Conservation (phyloP, 2,888 invertebrate genomes). For the Scaptomyza parva region DNA sequence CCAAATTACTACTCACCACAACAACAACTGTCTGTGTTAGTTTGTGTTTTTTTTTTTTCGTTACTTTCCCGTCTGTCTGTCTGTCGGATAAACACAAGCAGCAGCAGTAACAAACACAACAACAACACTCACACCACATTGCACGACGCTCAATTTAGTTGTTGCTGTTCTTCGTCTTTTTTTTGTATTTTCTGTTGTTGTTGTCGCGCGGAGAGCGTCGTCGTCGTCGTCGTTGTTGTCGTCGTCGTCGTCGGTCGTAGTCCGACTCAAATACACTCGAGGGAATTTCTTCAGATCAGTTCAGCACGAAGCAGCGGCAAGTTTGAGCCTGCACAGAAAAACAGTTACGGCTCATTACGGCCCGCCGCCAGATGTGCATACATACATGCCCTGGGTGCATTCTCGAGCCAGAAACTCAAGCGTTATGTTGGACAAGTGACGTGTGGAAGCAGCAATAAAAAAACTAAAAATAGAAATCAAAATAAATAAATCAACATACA, state of each 20-base stretch:
- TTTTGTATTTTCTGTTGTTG: constrained; percentile 12
- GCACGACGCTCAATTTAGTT: constrained; percentile 23
- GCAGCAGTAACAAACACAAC: constrained; percentile 11
- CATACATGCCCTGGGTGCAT: constrained; percentile 53
- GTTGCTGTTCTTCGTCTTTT: constrained; percentile 9
- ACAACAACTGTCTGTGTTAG: constrained; percentile 22
- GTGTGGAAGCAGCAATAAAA: constrained; percentile 18
- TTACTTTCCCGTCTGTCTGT: constrained; percentile 11
- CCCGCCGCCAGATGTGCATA: constrained; percentile 41
- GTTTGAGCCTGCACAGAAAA: constrained; percentile 34
- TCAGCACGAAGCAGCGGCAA: constrained; percentile 53
- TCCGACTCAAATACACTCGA: constrained; percentile 37
- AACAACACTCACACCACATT: constrained; percentile 16
- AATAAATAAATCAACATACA: too few relatives aligned
- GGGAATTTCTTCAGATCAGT: constrained; percentile 49
- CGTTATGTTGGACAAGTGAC: constrained; percentile 75
- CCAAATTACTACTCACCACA: constrained; percentile 17
- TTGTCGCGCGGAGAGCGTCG: constrained; percentile 20
- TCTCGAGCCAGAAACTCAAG: constrained; percentile 60
- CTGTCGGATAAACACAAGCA: constrained; percentile 23
- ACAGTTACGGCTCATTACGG: constrained; percentile 42
- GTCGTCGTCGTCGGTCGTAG: background rate
- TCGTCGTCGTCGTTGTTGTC: constrained; percentile 9
- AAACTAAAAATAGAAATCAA: too few relatives aligned
- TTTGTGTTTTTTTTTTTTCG: constrained; percentile 24